Base-by-base conservation (phyloP, 2,888 invertebrate genomes). In the Melinopterus prodromus region DNA sequence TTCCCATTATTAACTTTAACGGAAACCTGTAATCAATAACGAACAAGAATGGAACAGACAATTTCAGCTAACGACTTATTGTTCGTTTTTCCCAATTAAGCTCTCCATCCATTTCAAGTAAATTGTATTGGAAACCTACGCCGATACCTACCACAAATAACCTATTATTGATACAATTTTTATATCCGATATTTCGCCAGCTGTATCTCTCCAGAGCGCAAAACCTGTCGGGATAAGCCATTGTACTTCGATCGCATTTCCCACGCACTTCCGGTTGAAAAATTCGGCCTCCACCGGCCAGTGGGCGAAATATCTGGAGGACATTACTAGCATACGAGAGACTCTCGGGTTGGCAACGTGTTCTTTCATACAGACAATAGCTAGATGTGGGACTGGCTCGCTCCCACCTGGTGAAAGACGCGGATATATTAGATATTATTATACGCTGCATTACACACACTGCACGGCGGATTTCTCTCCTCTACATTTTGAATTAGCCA, bases 181-280 rank as follows among this genome's bases (percentile, higher is more conserved):
- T 53, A 12, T 53, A 12, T 53, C 7, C 12, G 53, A 12, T 53
- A 53, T 53, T 53, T 53, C 53, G 53, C 53, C 53, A 53, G 12
- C 12, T 53, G 53, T 12, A 53, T 53, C 53, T 1, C 53, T 9
- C 7, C 53, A 12, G 3, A 9, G 53, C 5, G 12, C 9, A 53
- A 53, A 53, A 53, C 53, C 53, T 53, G 53, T 53, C 53, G 53
- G 12, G 53, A 6, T 12, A 12, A 38, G 53, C 53, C 53, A 53
- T 53, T 53, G 53, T 53, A 4, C 53, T 53, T 1, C 53, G 53
- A 4, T 53, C 53, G 53, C 53, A 4, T 53, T 53, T 53, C 53
- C 53, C 53, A 53, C 53, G 53, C 53, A 53, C 53, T 53, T 53
- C 53, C 53, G 53, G 53, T 53, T 53, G 53, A 53, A 53, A 53